These are phyloP conservation scores for Neolamprologus devosi DNA, from an alignment of 2,113 vertebrate genomes.

Conservation along the genomic window DNA sequence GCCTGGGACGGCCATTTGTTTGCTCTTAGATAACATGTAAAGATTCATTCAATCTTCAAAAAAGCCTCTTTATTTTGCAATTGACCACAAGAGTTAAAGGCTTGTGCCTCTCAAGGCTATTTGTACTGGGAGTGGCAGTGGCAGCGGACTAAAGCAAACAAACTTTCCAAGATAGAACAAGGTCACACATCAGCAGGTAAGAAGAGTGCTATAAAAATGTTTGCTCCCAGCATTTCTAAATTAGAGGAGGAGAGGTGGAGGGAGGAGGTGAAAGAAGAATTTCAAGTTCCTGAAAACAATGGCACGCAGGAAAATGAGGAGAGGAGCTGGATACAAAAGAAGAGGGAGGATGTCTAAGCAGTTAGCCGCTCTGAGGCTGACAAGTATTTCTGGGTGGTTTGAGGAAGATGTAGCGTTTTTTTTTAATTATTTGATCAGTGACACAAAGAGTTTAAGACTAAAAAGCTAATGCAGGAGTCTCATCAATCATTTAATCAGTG, in stretches of 20 bases:
- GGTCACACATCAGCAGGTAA: slow-evolving; percentile 28
- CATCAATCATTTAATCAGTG: slow-evolving; percentile 12
- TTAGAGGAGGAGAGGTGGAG: not conserved
- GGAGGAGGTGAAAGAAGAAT: not conserved
- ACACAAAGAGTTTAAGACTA: not conserved
- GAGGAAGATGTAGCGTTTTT: rapidly evolving
- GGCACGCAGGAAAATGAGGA: not conserved
- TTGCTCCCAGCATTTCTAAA: not conserved
- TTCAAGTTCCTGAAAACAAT: not conserved
- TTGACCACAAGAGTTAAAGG: not conserved
- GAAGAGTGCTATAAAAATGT: not conserved
- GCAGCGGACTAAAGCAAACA: slow-evolving; percentile 49
- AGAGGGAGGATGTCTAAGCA: not conserved
- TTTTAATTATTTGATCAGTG: not conserved
- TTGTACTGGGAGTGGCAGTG: slow-evolving; percentile 46
- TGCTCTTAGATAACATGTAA: not conserved
- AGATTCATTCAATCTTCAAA: not conserved
- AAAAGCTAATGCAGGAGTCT: not conserved
- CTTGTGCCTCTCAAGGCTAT: slow-evolving; percentile 1
- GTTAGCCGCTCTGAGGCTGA: not conserved
- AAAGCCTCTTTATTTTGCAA: not conserved
- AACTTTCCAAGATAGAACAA: slow-evolving; percentile 5
- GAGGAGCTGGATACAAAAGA: not conserved
- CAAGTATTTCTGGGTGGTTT: not conserved
- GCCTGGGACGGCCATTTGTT: not conserved